Base-by-base conservation (phyloP, 2,113 vertebrate genomes). In the Sceloporus undulatus region DNA sequence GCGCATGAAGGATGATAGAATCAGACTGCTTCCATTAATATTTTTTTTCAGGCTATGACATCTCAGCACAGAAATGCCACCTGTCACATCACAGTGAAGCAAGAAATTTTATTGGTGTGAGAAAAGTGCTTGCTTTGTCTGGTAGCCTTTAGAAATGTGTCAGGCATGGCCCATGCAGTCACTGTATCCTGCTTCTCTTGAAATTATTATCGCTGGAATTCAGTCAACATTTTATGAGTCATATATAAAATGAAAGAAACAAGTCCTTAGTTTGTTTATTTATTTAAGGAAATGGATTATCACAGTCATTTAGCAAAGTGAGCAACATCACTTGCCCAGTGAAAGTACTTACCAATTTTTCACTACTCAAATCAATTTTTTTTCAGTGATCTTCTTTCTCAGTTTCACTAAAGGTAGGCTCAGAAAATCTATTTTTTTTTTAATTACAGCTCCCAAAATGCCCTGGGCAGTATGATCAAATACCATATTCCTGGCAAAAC, bases 11-110 rank as follows among this genome's bases (percentile, higher is more conserved):
- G 8, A 34, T 87, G 90, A 92, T 82, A 94, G 84, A 89, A 91
- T 82, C 52, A 78, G 89, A 77, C 81, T 90, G 77, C 79, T 90
- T 81, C 85, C 82, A 91, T 85, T 80, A n/a, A 13, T 38, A 34
- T 88, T 40, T 91, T 79, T 40, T 84, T 90, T 66, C 76, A 89
- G 86, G 90, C 54, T 90, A 70, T 81, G 73, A 65, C 38, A 92
- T 70, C 65, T 82, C 2, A 70, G 88, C 62, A 88, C 0, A 10
- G 25, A 94, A 87, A 74, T 84, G 78, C 62, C 81, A 90, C 90
- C 85, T 91, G 93, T 85, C 87, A 88, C 1, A 86, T 1, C n/a
- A 80, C 77, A 88, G 52, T 62, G 75, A 92, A 85, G 38, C 89
- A 89, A 90, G 65, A 87, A 84, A 81, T 65, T 71, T 74, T 27